Evolutionary conservation across 2,888 invertebrate genomes (phyloP), one percentile per base, ranked within the genome.

Genomic region (Mythimna lalbum): DNA sequence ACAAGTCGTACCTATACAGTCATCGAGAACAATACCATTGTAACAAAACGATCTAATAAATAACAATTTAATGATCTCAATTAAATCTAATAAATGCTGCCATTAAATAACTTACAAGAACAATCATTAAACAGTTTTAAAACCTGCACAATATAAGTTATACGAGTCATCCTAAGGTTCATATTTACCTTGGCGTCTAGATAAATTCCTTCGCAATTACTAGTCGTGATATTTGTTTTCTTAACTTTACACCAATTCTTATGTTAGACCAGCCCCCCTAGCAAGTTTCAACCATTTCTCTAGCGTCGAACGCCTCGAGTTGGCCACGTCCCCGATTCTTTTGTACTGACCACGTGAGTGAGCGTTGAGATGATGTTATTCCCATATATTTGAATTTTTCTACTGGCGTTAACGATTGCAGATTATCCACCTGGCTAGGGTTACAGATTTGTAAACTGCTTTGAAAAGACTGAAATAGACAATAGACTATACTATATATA

Each of bases 191-290:
- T 23, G 19, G 21, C 6, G 23, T 53, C 27, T 39, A 21, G 2
- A 31, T 12, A 19, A 31, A 36, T 52, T 62, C 7, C 7, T 59
- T 52, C 12, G 52, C 39, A 63, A 63, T 57, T 39, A 21, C n/a
- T 76, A 76, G 62, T 60, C 43, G 55, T 63, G 70, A 63, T 77
- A 63, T 70, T 55, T 53, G 31, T 21, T 55, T 43, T 70, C 33
- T 33, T 33, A 33, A 9, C 33, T 33, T 9, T 1, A 33, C 63
- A 55, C 53, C 55, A 70, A 39, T 19, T 2, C 17, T 50, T 21
- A 76, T 63, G 39, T 50, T 21, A 7, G 6, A 7, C 33, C 33
- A 27, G 27, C 27, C 27, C 27, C 27, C 27, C 27, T 27, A 27
- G 27, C 27, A 27, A 27, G 27, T 27, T 27, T 4, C 4, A 27